phyloP scores from a whole-genome alignment of 1,140 invertebrate genomes.

The Zaprionus capensis region DNA sequence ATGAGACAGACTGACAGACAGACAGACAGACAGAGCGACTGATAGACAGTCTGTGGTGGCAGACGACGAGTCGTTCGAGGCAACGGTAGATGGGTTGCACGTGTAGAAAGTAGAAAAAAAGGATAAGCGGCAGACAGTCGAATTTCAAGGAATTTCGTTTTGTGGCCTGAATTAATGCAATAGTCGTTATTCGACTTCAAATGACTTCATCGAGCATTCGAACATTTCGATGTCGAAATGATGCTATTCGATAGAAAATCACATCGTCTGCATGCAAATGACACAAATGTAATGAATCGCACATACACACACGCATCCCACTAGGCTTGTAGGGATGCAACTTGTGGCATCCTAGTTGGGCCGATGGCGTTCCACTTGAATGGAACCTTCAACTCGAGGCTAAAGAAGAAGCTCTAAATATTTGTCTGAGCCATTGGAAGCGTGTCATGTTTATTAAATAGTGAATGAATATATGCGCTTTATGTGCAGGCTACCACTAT shows the following conservation, averaged over 20 bases:
- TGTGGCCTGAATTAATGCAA: constrained; percentile 62
- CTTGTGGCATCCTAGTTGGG: constrained; percentile 20
- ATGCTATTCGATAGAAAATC: constrained; percentile 59
- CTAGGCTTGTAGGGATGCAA: constrained; percentile 14
- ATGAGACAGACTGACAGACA: constrained; percentile 10
- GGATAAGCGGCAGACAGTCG: constrained; percentile 1
- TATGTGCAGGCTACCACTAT: background rate
- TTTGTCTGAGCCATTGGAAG: background rate
- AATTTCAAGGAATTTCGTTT: constrained; percentile 57
- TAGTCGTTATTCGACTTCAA: constrained; percentile 57
- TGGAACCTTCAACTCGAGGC: constrained; percentile 18
- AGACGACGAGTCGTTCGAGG: background rate
- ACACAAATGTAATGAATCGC: constrained; percentile 41
- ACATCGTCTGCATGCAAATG: constrained; percentile 47
- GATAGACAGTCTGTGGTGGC: background rate
- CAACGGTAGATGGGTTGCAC: constrained; percentile 28
- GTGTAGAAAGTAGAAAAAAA: constrained; percentile 13
- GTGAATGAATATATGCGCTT: background rate
- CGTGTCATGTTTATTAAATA: constrained; percentile 22
- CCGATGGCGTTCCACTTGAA: constrained; percentile 7
- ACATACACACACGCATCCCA: constrained; percentile 9
- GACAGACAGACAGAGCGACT: background rate
- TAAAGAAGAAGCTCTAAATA: constrained; percentile 7
- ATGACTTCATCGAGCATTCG: constrained; percentile 63
- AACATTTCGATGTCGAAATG: constrained; percentile 54